Evolutionary conservation across 2,888 invertebrate species (phyloP), one percentile per base, ranked within the genome.

Genomic region (Nephrotoma flavescens): DNA sequence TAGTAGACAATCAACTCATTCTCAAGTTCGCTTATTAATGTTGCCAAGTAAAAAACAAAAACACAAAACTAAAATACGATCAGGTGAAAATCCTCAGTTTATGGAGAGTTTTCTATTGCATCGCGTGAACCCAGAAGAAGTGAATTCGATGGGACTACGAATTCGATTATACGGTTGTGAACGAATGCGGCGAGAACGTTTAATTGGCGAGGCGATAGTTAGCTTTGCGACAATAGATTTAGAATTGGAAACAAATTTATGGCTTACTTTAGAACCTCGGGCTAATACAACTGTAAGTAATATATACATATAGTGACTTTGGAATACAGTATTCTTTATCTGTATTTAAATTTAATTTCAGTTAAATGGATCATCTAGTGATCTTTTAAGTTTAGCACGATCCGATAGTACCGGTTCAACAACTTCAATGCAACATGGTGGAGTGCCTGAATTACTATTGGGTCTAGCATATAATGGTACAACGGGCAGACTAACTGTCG

Each of bases 381-480:
- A 96, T 90, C 92, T 95, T 87, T 92, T 95, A 89, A 97, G 96
- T 91, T 93, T 98, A 89, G 96, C 97, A 19, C 93, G 97, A 87
- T 98, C 98, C 88, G 98, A 98, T 92, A 97, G 97, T 89, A 97
- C 97, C 6, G 97, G 97, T 44, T 98, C 98, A 0, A 97, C 97
- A 89, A 97, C 97, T 92, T 98, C 98, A 88, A 95, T 95, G 95
- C 95, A 96, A 89, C 95, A 96, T 88, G 97, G 97, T 9, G 98
- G 98, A 41, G 96, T 98, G 86, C 97, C 98, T 84, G 96, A 98
- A 91, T 93, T 98, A 87, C 93, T 98, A 41, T 92, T 97, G 88
- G 98, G 98, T 0, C 93, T 98, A 88, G 96, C 97, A 89, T 98
- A 98, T 90, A 98, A 97, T 90, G 96, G 98, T 42, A 97, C 96